phyloP scores from a whole-genome alignment of 2,888 invertebrate species.

The Conistra vaccinii region DNA sequence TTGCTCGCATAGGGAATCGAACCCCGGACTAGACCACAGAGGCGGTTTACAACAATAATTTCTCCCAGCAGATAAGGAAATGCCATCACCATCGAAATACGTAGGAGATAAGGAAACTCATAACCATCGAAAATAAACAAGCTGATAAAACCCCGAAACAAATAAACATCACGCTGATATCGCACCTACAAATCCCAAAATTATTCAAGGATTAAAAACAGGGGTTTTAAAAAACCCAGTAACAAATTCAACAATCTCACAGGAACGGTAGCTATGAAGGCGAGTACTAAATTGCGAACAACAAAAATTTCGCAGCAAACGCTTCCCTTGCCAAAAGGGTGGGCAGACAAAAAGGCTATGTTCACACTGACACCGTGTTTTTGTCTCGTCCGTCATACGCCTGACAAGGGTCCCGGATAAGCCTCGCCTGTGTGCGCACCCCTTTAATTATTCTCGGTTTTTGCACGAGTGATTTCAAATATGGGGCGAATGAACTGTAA shows the following conservation, averaged over 20 bases:
- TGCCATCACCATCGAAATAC: background rate
- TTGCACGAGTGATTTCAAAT: constrained; percentile 75
- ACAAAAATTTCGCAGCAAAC: constrained; percentile 75
- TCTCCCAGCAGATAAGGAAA: no score
- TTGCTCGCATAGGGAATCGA: no score
- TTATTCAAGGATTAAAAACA: constrained; percentile 29
- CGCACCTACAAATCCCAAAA: constrained; percentile 2
- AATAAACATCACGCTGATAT: constrained; percentile 3
- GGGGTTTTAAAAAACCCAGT: constrained; percentile 25
- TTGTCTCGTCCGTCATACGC: constrained; percentile 78
- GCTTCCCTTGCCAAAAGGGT: constrained; percentile 70
- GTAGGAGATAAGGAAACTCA: background rate
- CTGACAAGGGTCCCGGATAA: constrained; percentile 77
- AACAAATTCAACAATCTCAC: constrained; percentile 61
- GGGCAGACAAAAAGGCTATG: constrained; percentile 75
- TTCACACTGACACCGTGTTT: constrained; percentile 75
- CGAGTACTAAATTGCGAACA: constrained; percentile 72
- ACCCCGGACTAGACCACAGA: no score
- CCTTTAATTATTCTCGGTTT: constrained; percentile 79
- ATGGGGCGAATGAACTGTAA: constrained; percentile 70
- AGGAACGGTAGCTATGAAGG: constrained; percentile 63
- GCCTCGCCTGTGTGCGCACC: constrained; percentile 71
- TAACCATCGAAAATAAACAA: background rate
- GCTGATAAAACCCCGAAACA: background rate
- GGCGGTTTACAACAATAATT: background rate